Evolutionary conservation across 1,140 invertebrate species (phyloP).

Genomic region (Drosophila nannoptera): DNA sequence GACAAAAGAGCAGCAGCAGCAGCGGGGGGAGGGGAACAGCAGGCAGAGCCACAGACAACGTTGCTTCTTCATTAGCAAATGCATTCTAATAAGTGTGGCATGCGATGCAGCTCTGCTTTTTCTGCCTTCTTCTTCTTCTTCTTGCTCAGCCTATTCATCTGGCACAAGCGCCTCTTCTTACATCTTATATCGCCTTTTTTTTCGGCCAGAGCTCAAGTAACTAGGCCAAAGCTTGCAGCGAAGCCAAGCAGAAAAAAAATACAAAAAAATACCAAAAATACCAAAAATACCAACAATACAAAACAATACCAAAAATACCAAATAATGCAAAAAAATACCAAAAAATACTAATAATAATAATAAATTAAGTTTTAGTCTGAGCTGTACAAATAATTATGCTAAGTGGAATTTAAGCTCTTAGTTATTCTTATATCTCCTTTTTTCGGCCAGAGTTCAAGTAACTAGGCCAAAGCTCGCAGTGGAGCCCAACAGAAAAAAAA

Average conservation of each 20-base stretch:
- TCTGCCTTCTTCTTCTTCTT: neutral
- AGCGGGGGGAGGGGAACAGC: slow-evolving; percentile 7
- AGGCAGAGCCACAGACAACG: slow-evolving; percentile 12
- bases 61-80: slow-evolving; percentile 47
- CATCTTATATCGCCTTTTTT: neutral
- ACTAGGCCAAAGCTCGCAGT: too few species aligned
- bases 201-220: slow-evolving; percentile 7
- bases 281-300: neutral
- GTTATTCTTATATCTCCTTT: too few species aligned
- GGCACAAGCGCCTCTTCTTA: neutral
- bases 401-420: neutral
- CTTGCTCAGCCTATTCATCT: neutral
- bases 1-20: slow-evolving; percentile 39
- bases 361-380: too few species aligned
- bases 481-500: too few species aligned
- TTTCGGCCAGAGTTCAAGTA: too few species aligned
- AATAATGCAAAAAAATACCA: neutral
- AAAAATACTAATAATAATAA: slow-evolving; percentile 3
- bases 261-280: neutral
- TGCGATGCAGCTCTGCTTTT: slow-evolving; percentile 7
- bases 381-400: neutral
- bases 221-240: slow-evolving; percentile 4
- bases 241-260: neutral
- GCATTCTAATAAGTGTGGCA: slow-evolving; percentile 51
- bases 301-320: neutral